A percentile compares a stretch with the other conserved stretches of the same genome.
phyloP scores from a whole-genome alignment of 2,888 invertebrate species.

The Labia minor region DNA sequence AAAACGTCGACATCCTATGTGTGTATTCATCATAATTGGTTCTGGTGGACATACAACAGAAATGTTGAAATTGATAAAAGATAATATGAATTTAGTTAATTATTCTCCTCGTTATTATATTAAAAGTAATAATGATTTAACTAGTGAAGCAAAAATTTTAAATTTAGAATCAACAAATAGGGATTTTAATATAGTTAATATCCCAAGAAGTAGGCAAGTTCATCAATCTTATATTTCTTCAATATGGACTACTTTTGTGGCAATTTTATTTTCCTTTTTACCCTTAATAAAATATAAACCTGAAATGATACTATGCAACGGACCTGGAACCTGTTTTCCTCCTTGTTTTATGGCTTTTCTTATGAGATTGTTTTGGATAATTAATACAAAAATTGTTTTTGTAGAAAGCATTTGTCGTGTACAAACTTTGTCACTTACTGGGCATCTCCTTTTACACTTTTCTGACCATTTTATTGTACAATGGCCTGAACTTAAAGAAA shows the following conservation, averaged over 20 bases:
- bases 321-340: constrained; percentile 94
- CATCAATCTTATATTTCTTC: constrained; percentile 74
- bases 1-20: constrained; percentile 15
- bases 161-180: constrained; percentile 38
- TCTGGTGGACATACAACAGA: constrained; percentile 94
- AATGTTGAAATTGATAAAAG: constrained; percentile 61
- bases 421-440: constrained; percentile 75
- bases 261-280: constrained; percentile 57
- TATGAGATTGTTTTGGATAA: constrained; percentile 54
- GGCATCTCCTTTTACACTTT: constrained; percentile 70
- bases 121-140: constrained; percentile 63
- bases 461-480: constrained; percentile 85
- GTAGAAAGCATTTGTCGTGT: constrained; percentile 94
- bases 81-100: constrained; percentile 45
- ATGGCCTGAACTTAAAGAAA: constrained; percentile 67
- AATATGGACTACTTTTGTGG: constrained; percentile 62
- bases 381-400: constrained; percentile 68
- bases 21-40: constrained; percentile 55
- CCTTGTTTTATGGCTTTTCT: constrained; percentile 69
- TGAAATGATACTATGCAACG: constrained; percentile 79
- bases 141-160: constrained; percentile 58
- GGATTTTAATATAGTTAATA: constrained; percentile 44
- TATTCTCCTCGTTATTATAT: constrained; percentile 69
- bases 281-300: constrained; percentile 59
- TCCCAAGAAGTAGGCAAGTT: constrained; percentile 79